Percentiles rank a stretch among this genome's conserved stretches.
These are phyloP conservation scores for Catharus bicknelli DNA, from an alignment of 2,113 vertebrate genomes.

Conservation along the genomic window DNA sequence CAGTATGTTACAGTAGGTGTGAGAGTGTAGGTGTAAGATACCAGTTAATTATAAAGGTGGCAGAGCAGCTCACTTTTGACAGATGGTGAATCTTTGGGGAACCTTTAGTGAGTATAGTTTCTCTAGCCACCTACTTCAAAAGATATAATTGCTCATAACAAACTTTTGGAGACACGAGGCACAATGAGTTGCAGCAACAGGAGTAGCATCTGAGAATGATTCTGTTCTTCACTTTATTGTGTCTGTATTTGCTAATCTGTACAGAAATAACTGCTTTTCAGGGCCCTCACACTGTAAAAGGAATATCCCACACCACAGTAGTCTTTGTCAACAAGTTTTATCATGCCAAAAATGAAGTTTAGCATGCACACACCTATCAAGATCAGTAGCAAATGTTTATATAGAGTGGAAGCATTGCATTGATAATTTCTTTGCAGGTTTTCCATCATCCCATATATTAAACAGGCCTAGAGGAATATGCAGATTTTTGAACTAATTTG, in stretches of 20 bases:
- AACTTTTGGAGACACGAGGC: conserved; percentile 17
- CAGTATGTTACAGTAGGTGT: conserved; percentile 68
- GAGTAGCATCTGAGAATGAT: background rate
- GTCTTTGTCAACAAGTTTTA: background rate
- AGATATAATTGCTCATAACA: conserved; percentile 54
- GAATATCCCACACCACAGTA: background rate
- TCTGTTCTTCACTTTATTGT: background rate
- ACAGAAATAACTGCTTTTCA: background rate
- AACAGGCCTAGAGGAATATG: background rate
- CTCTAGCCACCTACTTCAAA: conserved; percentile 60
- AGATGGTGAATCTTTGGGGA: conserved; percentile 75
- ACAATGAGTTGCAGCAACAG: background rate
- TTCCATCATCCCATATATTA: background rate
- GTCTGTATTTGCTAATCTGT: background rate
- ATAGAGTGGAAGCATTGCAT: background rate
- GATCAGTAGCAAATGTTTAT: background rate
- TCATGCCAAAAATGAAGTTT: background rate
- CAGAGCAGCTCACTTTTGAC: conserved; percentile 74
- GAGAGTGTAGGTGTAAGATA: conserved; percentile 76
- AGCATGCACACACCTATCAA: background rate
- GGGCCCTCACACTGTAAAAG: background rate
- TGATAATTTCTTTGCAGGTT: background rate
- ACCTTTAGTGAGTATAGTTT: conserved; percentile 64
- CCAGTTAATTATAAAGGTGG: conserved; percentile 76
- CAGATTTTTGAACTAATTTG: background rate